phyloP scores from a whole-genome alignment of 2,888 invertebrate genomes.

The Lepidocyrtinus sp. region DNA sequence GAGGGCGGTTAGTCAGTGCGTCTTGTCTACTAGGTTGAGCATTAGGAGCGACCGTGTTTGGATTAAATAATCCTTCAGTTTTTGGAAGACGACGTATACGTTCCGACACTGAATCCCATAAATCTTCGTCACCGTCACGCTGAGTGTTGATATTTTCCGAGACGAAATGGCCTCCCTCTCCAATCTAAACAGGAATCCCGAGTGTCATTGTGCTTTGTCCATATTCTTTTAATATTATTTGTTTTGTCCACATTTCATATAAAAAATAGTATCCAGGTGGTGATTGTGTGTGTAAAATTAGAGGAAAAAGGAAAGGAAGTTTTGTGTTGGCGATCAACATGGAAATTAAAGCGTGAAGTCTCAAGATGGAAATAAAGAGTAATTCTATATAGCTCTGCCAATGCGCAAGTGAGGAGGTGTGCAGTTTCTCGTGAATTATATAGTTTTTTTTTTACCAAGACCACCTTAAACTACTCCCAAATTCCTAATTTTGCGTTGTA shows the following conservation, averaged over 20 bases:
- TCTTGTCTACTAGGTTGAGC: conserved; percentile 73
- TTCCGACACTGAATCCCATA: conserved; percentile 86
- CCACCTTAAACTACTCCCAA: background rate
- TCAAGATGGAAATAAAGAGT: background rate
- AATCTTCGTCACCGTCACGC: conserved; percentile 78
- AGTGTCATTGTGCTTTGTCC: background rate
- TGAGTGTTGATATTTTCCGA: conserved; percentile 88
- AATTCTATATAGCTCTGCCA: too few relatives aligned
- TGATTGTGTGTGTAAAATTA: background rate
- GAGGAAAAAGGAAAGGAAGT: background rate
- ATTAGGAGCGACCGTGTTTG: conserved; percentile 45
- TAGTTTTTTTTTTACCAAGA: too few relatives aligned
- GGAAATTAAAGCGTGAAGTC: background rate
- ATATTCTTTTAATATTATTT: background rate
- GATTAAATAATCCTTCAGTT: conserved; percentile 46
- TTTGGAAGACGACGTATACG: conserved; percentile 76
- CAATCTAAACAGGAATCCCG: conserved; percentile 74
- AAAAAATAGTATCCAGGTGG: too few relatives aligned
- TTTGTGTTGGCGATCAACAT: background rate
- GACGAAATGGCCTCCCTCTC: conserved; percentile 85
- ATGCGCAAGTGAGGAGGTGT: too few relatives aligned
- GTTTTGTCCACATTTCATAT: too few relatives aligned
- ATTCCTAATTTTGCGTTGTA: background rate
- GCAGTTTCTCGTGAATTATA: too few relatives aligned
- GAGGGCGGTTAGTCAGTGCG: conserved; percentile 84